A percentile compares a stretch with the other conserved stretches of the same genome.
phyloP scores from a whole-genome alignment of 2,113 vertebrate species.

The Bathybates hornii region DNA sequence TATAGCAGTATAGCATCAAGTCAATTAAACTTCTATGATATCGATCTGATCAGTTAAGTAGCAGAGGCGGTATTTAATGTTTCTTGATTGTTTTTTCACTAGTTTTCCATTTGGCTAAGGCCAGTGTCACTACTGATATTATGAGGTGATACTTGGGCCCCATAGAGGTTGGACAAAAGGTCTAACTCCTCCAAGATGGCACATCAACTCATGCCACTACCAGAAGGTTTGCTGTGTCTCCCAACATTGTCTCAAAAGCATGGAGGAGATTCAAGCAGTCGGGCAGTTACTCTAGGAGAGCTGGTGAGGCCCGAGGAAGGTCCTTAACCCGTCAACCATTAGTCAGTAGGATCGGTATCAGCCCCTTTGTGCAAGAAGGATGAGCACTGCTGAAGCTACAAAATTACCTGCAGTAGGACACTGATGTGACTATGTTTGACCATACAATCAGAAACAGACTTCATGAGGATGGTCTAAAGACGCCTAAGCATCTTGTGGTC shows the following conservation, averaged over 20 bases:
- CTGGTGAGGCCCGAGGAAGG: not conserved
- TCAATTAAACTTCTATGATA: not conserved
- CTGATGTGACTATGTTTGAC: not conserved
- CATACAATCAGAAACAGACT: not conserved
- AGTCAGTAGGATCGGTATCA: not conserved
- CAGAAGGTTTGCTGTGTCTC: not conserved
- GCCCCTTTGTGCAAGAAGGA: not conserved
- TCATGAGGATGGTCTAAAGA: not conserved
- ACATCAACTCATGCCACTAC: not conserved
- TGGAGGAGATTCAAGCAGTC: not conserved
- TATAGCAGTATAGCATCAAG: not conserved
- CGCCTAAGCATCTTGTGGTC: fast-evolving
- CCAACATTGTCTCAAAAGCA: not conserved
- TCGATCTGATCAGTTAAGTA: not conserved
- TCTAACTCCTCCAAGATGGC: not conserved
- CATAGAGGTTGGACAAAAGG: not conserved
- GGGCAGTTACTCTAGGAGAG: not conserved
- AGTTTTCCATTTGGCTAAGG: not conserved
- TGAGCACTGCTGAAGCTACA: not conserved
- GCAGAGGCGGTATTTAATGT: not conserved
- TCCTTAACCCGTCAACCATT: not conserved
- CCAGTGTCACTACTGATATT: not conserved
- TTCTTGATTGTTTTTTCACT: not conserved
- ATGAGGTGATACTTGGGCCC: not conserved
- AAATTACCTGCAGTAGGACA: not conserved